These are phyloP conservation scores for Furnarius figulus DNA, from an alignment of 2,113 vertebrate species.

Conservation along the genomic window DNA sequence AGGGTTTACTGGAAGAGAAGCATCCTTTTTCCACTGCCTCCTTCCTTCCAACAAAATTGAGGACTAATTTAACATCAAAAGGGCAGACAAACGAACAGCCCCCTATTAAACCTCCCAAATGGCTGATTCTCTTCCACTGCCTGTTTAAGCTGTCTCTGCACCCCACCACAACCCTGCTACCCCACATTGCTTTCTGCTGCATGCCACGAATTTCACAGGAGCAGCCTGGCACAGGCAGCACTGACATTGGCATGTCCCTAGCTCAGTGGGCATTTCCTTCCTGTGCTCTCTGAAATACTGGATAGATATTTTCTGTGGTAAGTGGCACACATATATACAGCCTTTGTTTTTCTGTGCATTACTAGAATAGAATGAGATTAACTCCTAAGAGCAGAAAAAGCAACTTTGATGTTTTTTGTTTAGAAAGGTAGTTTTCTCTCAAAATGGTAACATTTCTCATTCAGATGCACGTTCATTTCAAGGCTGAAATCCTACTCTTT, in stretches of 20 bases:
- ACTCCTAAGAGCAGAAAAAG: not conserved
- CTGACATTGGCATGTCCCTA: constrained; percentile 7
- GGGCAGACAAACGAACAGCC: constrained; percentile 36
- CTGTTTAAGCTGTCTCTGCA: not conserved
- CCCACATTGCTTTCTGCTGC: not conserved
- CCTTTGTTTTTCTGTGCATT: constrained; percentile 1
- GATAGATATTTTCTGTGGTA: not conserved
- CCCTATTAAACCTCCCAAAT: constrained; percentile 8
- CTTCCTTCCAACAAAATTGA: constrained; percentile 32
- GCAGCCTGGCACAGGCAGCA: constrained; percentile 10
- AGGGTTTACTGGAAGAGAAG: constrained; percentile 38
- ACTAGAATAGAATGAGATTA: not conserved
- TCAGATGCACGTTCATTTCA: not conserved
- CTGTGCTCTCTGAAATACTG: constrained; percentile 35
- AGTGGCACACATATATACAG: not conserved
- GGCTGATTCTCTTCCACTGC: constrained; percentile 14
- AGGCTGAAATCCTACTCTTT: not conserved
- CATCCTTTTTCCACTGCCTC: constrained; percentile 28
- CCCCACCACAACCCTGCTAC: not conserved
- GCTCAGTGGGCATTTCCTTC: constrained; percentile 52
- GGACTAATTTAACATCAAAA: constrained; percentile 51
- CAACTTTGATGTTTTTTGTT: not conserved
- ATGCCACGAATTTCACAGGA: not conserved
- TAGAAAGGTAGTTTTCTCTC: not conserved
- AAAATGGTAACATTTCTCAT: not conserved